These are phyloP conservation scores for Chelonia mydas DNA, from an alignment of 2,797 vertebrate genomes.

Conservation along the genomic window DNA sequence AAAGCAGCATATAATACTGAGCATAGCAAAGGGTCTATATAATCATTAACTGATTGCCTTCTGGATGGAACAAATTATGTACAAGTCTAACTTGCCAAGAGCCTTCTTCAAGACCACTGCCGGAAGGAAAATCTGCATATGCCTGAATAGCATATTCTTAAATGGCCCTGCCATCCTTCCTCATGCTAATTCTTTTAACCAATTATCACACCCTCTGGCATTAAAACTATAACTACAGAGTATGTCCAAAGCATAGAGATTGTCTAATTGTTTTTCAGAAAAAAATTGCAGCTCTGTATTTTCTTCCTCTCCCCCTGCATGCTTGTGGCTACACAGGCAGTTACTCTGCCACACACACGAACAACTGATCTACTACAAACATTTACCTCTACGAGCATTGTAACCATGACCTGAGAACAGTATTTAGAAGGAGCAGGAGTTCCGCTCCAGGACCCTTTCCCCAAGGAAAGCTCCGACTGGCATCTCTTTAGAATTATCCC, in stretches of 20 bases:
- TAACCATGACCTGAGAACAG: neutral
- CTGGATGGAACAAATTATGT: neutral
- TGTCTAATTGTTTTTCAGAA: neutral
- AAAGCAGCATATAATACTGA: neutral
- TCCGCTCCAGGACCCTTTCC: neutral
- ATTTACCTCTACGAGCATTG: neutral
- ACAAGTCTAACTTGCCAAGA: neutral
- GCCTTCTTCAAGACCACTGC: neutral
- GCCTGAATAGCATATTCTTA: neutral
- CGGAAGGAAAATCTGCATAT: neutral
- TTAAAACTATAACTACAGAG: neutral
- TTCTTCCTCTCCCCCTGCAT: neutral
- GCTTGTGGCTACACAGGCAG: neutral
- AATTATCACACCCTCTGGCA: neutral
- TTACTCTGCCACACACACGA: neutral
- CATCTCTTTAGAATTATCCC: neutral
- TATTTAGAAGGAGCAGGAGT: too few relatives aligned
- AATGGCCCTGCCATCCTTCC: neutral
- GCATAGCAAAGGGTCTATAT: fast-evolving
- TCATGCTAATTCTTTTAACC: neutral
- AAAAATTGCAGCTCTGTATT: neutral
- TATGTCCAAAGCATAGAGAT: neutral
- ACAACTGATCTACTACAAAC: neutral
- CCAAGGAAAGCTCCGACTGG: neutral
- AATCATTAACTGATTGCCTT: neutral